These are phyloP conservation scores for Donacobius atricapilla DNA, from an alignment of 2,113 vertebrate species.

Conservation along the genomic window DNA sequence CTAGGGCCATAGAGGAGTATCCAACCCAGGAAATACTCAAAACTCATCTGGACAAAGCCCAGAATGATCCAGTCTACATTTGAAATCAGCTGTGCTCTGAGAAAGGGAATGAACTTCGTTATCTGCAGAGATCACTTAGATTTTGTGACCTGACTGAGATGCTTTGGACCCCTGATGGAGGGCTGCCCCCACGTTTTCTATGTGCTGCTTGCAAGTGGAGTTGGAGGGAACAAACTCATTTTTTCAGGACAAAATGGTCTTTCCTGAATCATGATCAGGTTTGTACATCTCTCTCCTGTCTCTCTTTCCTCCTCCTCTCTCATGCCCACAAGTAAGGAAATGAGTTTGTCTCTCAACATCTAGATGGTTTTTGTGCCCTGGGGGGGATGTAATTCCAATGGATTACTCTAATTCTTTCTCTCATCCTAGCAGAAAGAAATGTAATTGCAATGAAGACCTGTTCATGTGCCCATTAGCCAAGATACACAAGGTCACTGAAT, in stretches of 20 bases:
- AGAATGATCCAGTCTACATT: neutral
- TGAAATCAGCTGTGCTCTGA: neutral
- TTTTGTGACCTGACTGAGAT: neutral
- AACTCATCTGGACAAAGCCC: neutral
- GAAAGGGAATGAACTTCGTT: neutral
- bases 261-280: neutral
- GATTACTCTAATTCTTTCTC: neutral
- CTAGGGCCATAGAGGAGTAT: neutral
- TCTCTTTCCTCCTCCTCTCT: neutral
- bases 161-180: neutral
- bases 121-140: neutral
- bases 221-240: neutral
- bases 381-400: neutral
- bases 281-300: neutral
- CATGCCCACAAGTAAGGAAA: neutral
- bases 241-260: neutral
- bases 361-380: neutral
- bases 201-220: fast-evolving
- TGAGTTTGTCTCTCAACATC: neutral
- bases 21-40: neutral
- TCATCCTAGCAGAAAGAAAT: neutral
- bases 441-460: neutral
- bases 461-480: neutral
- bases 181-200: neutral
- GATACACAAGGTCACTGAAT: neutral